Percentiles rank a stretch among this genome's conserved stretches.
Conservation (phyloP, 2,797 vertebrate genomes). For the Cuniculus paca region DNA sequence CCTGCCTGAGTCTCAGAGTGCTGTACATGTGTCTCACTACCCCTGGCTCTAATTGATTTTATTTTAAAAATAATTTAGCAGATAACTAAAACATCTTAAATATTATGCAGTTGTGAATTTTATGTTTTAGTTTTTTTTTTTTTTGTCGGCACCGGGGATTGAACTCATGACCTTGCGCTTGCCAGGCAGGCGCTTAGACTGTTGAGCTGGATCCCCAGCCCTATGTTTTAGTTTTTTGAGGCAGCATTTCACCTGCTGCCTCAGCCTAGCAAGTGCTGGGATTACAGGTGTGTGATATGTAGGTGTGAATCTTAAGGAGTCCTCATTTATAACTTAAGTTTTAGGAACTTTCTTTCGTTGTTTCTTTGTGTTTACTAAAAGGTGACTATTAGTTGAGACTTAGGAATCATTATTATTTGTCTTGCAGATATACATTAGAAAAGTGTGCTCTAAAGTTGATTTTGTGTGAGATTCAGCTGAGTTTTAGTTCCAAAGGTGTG, state of each 20-base stretch:
- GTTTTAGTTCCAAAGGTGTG: constrained; percentile 42
- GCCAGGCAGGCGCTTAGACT: no score
- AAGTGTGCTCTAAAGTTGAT: constrained; percentile 26
- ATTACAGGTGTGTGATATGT: neutral
- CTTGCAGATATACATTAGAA: neutral
- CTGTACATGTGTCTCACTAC: neutral
- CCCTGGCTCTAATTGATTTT: neutral
- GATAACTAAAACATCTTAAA: constrained; percentile 43
- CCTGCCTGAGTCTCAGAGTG: neutral
- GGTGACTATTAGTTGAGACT: neutral
- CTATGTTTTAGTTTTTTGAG: neutral
- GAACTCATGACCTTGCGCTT: no score
- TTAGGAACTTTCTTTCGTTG: constrained; percentile 36
- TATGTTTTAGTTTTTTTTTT: neutral
- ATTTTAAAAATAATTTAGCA: constrained; percentile 63
- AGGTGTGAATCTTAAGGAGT: constrained; percentile 57
- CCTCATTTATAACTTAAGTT: constrained; percentile 34
- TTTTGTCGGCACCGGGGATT: no score
- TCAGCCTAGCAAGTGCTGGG: neutral
- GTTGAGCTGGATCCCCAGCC: no score
- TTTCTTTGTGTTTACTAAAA: constrained; percentile 63
- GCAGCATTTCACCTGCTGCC: neutral
- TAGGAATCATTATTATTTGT: constrained; percentile 20
- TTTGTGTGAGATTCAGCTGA: constrained; percentile 31
- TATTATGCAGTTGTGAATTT: constrained; percentile 31